phyloP scores from a whole-genome alignment of 1,140 invertebrate species.

The Drosophila willistoni region DNA sequence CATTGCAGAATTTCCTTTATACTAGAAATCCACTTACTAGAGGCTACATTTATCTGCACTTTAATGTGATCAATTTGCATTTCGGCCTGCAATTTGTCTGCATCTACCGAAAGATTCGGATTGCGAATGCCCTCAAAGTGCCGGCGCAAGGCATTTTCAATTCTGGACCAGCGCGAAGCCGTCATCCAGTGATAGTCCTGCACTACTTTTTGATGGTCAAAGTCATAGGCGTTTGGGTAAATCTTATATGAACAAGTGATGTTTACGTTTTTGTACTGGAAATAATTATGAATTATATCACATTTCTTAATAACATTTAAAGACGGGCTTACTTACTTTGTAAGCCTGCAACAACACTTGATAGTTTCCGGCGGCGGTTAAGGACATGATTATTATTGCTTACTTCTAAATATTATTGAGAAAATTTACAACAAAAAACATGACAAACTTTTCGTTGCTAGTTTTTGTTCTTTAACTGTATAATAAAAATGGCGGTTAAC shows the following conservation, averaged over 20 bases:
- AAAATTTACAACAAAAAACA: too few relatives aligned
- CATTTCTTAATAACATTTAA: neutral
- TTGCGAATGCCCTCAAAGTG: slow-evolving; percentile 30
- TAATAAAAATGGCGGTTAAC: too few relatives aligned
- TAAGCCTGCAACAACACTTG: slow-evolving; percentile 53
- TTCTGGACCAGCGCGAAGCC: slow-evolving; percentile 33
- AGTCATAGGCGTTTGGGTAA: slow-evolving; percentile 33
- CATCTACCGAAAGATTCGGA: slow-evolving; percentile 25
- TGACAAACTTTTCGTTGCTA: too few relatives aligned
- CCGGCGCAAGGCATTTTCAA: slow-evolving; percentile 40
- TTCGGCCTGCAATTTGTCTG: slow-evolving; percentile 24
- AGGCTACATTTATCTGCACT: slow-evolving; percentile 30
- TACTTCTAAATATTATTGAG: neutral
- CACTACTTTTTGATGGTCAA: slow-evolving; percentile 26
- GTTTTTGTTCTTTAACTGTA: too few relatives aligned
- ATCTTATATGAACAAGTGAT: slow-evolving; percentile 52
- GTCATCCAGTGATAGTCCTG: slow-evolving; percentile 67
- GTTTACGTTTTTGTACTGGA: slow-evolving; percentile 46
- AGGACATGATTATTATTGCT: slow-evolving; percentile 36
- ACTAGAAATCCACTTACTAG: neutral
- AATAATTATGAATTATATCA: neutral
- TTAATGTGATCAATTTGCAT: slow-evolving; percentile 53
- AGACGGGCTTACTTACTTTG: slow-evolving; percentile 30
- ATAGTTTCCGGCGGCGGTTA: slow-evolving; percentile 38
- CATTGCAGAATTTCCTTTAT: slow-evolving; percentile 14